These are phyloP conservation scores for Aurelia aurita complex sp. Pacific DNA, from an alignment of 30 jellyfish, hydroid and myxozoan species.

Conservation along the genomic window DNA sequence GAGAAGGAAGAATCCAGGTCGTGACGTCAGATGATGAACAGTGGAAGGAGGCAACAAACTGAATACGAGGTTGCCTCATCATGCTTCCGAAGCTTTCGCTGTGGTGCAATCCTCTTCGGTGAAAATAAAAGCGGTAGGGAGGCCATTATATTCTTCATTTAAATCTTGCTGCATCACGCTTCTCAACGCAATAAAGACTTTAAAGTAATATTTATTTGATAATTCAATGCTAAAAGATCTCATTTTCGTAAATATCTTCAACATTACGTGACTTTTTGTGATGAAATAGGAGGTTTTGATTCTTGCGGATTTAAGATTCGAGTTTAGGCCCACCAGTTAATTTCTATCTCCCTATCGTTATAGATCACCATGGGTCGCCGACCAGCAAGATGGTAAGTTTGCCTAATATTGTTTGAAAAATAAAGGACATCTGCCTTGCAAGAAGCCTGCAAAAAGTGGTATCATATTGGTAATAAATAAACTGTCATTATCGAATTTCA, in stretches of 20 bases:
- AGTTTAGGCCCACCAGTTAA: too few relatives aligned
- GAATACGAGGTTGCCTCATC: slow-evolving; percentile 41
- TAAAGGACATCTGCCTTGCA: not conserved
- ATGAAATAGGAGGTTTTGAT: too few relatives aligned
- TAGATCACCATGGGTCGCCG: slow-evolving; percentile 99
- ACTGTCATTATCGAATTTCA: too few relatives aligned
- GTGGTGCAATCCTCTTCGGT: slow-evolving; percentile 3
- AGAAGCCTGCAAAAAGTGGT: not conserved
- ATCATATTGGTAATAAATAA: too few relatives aligned
- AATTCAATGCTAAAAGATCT: too few relatives aligned
- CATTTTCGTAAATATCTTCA: too few relatives aligned
- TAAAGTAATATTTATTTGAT: too few relatives aligned
- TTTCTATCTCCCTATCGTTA: not conserved
- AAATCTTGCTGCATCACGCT: not conserved
- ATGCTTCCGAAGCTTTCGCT: slow-evolving; percentile 33
- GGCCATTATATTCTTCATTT: not conserved
- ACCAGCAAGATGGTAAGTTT: slow-evolving; percentile 99
- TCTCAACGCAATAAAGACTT: not conserved
- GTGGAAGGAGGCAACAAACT: not conserved
- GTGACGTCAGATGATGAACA: not conserved
- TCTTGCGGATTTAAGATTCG: too few relatives aligned
- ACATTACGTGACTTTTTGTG: too few relatives aligned
- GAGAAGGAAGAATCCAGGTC: not conserved
- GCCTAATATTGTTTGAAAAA: not conserved
- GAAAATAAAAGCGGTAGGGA: slow-evolving; percentile 18